Evolutionary conservation across 1,140 invertebrate genomes (phyloP), one percentile per base, ranked within the genome.

Genomic region (Caenorhabditis brenneri): DNA sequence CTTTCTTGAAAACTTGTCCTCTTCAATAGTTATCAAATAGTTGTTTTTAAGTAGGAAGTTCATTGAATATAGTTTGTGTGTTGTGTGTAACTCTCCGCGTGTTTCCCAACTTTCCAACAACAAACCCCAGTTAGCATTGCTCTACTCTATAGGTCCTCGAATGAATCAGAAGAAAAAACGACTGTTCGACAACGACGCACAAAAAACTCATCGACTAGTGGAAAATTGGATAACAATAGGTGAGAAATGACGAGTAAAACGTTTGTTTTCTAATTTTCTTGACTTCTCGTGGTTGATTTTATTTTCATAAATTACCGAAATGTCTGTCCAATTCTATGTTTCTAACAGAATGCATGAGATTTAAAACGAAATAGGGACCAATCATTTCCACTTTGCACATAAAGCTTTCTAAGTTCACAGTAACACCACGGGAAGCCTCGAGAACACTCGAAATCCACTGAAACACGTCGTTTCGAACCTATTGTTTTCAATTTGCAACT

Each of bases 381-480:
- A 7, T 27, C 22, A 22, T 58, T 58, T 58, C 29, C 24, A 27
- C 27, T 27, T 29, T 29, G 7, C 53, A 58, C 53, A 29, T 10
- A 9, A 31, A 7, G 27, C 53, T 55, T 16, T 19, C 4, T 65
- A 19, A 16, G 3, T 22, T 12, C 31, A 36, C 15, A 5, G 19
- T 29, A 22, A 16, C 36, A 74, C 36, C 65, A 74, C 65, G 65
- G 42, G 65, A 74, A 74, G 65, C 29, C 36, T 42, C 46, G 65
- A 42, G n/a, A 74, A 39, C 24, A 42, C 46, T n/a, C n/a, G 15
- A 22, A 74, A 74, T 6, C 24, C 29, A 74, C 53, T 58, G 4
- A 74, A 74, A 42, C 65, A 74, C 65, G 65, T 74, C 65, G 65
- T 74, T 74, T 74, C 65, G 36, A 74, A 46, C 36, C 65, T 74